Conservation (phyloP, 2,113 vertebrate species). For the Brevimyrus niger region DNA sequence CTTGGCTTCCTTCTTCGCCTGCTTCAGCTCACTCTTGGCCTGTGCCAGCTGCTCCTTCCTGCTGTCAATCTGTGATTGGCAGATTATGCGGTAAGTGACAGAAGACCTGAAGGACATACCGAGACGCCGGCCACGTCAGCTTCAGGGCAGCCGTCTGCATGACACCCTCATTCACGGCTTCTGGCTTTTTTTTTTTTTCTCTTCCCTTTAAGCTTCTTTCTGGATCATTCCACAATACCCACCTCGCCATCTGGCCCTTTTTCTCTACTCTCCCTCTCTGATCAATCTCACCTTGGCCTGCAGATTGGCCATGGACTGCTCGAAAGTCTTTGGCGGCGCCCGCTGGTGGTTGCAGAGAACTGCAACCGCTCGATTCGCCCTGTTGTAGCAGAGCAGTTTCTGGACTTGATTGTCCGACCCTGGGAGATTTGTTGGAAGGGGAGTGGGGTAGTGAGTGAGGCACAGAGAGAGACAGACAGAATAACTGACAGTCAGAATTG, state of each 20-base stretch:
- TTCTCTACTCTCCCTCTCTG: background rate
- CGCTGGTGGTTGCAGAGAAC: slow-evolving; percentile 72
- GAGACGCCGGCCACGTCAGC: background rate
- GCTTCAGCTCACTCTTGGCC: slow-evolving; percentile 53
- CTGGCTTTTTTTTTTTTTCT: background rate
- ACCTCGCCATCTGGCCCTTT: background rate
- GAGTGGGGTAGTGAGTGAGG: background rate
- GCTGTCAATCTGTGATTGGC: slow-evolving; percentile 42
- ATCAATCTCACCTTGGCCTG: slow-evolving; percentile 54
- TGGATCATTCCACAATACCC: background rate
- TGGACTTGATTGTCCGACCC: slow-evolving; percentile 49
- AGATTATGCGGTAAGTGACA: background rate
- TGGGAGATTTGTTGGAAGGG: slow-evolving; percentile 23
- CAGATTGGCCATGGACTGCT: slow-evolving; percentile 69
- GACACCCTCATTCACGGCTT: background rate
- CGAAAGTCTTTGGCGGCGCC: slow-evolving; percentile 67
- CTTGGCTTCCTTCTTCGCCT: slow-evolving; percentile 55
- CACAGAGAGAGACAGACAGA: background rate
- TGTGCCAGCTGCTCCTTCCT: slow-evolving; percentile 52
- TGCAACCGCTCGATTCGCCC: slow-evolving; percentile 66
- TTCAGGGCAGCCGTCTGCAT: background rate
- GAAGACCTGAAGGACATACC: background rate
- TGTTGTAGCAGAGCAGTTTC: slow-evolving; percentile 67
- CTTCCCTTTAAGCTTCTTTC: background rate
- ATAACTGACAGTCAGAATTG: slow-evolving; percentile 1